Percentiles rank a stretch among this genome's conserved stretches.
Evolutionary conservation across 2,797 vertebrate species (phyloP).

Genomic region (Brachyrhaphis roseni): DNA sequence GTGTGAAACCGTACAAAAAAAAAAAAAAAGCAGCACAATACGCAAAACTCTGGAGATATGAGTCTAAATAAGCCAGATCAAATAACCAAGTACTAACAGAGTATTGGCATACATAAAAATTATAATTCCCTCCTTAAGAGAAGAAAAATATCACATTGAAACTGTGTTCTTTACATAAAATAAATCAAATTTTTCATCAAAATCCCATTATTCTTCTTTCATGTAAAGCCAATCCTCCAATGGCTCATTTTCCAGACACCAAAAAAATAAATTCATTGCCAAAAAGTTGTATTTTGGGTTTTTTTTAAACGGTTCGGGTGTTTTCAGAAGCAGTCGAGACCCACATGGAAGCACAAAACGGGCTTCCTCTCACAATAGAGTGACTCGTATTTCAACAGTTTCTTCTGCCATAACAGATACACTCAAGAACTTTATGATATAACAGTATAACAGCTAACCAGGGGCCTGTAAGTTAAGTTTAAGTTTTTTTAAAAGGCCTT

Average conservation of each 20-base stretch:
- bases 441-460: background rate
- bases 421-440: background rate
- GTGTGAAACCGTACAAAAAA: background rate
- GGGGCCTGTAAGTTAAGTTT: background rate
- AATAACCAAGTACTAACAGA: background rate
- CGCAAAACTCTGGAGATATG: background rate
- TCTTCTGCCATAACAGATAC: background rate
- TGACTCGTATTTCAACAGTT: background rate
- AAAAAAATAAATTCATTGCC: too few relatives aligned
- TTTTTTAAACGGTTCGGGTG: background rate
- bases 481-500: background rate
- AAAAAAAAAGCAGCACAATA: background rate
- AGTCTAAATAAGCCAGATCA: background rate
- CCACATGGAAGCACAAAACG: too few relatives aligned
- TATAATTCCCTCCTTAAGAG: background rate
- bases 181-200: background rate
- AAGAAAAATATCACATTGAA: background rate
- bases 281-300: background rate
- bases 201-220: background rate
- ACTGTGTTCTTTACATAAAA: background rate
- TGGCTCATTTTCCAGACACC: too few relatives aligned
- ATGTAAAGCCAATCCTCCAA: background rate
- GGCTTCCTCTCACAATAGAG: background rate
- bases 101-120: background rate
- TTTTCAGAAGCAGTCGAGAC: too few relatives aligned